A percentile compares a stretch with the other conserved stretches of the same genome.
These are phyloP conservation scores for Ceriagrion tenellum DNA, from an alignment of 2,888 invertebrate genomes.

Conservation along the genomic window DNA sequence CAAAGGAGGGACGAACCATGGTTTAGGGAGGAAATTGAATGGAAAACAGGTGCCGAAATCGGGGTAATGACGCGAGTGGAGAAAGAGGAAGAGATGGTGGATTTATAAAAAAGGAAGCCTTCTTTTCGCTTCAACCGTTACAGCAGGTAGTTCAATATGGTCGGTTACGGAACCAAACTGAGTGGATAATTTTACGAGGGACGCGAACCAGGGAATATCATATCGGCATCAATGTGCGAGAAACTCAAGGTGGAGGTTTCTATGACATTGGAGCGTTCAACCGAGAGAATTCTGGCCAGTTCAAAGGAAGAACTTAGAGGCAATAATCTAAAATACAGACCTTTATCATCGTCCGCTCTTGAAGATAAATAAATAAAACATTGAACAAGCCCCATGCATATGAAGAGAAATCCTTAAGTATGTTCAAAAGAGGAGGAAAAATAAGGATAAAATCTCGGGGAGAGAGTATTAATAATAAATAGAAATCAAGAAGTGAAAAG, in stretches of 20 bases:
- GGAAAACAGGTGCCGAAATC: slow-evolving; percentile 60
- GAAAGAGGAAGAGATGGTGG: not conserved
- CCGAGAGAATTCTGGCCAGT: not conserved
- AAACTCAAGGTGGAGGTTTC: not conserved
- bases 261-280: not conserved
- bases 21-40: slow-evolving; percentile 50
- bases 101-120: not conserved
- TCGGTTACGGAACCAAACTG: not conserved
- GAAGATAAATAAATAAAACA: not conserved
- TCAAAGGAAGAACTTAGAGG: not conserved
- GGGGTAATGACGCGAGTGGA: slow-evolving; percentile 14
- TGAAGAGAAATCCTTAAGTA: too few species aligned
- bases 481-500: too few species aligned
- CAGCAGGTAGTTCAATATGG: slow-evolving; percentile 32
- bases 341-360: not conserved
- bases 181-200: slow-evolving; percentile 13
- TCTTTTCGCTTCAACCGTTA: not conserved
- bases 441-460: not conserved
- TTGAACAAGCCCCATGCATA: too few species aligned
- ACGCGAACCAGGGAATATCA: not conserved
- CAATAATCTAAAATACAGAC: not conserved
- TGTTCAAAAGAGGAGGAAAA: not conserved
- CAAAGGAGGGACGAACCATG: not conserved
- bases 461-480: not conserved
- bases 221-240: not conserved